A percentile compares a stretch with the other conserved stretches of the same genome.
phyloP scores from a whole-genome alignment of 2,888 invertebrate genomes.

The Erpobdella octoculata region DNA sequence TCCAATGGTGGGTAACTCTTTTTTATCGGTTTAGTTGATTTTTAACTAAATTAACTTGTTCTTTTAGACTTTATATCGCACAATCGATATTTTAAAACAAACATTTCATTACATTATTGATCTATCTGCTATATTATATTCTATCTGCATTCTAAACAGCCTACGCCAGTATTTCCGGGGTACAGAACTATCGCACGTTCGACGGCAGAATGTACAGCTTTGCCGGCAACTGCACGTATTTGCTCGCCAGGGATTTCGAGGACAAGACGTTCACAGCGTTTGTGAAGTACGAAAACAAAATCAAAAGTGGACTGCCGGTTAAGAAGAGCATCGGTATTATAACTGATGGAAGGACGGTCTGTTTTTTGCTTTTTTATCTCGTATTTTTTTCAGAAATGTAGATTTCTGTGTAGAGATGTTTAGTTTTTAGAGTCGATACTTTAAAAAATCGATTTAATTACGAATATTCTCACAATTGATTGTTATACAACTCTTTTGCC shows the following conservation, averaged over 20 bases:
- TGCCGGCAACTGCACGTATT: constrained; percentile 68
- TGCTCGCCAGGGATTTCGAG: constrained; percentile 75
- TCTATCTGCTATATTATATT: too few relatives aligned
- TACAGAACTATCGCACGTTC: constrained; percentile 75
- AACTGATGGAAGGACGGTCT: constrained; percentile 12
- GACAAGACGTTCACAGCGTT: constrained; percentile 72
- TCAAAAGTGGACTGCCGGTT: neutral
- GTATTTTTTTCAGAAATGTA: too few relatives aligned
- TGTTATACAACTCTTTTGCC: too few relatives aligned
- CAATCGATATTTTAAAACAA: too few relatives aligned
- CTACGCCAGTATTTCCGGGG: constrained; percentile 72
- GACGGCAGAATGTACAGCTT: constrained; percentile 72
- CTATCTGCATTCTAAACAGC: constrained; percentile 57
- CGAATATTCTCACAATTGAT: neutral
- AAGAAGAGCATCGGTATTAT: neutral
- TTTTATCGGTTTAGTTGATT: too few relatives aligned
- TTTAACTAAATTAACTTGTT: too few relatives aligned
- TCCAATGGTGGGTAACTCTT: too few relatives aligned
- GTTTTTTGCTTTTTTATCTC: neutral
- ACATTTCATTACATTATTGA: too few relatives aligned
- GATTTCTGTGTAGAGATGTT: neutral
- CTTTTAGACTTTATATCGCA: too few relatives aligned
- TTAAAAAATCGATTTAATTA: neutral
- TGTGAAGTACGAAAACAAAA: constrained; percentile 54
- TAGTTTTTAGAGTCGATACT: neutral